These are phyloP conservation scores for Callinectes sapidus DNA, from an alignment of 2,888 invertebrate genomes.

Conservation along the genomic window DNA sequence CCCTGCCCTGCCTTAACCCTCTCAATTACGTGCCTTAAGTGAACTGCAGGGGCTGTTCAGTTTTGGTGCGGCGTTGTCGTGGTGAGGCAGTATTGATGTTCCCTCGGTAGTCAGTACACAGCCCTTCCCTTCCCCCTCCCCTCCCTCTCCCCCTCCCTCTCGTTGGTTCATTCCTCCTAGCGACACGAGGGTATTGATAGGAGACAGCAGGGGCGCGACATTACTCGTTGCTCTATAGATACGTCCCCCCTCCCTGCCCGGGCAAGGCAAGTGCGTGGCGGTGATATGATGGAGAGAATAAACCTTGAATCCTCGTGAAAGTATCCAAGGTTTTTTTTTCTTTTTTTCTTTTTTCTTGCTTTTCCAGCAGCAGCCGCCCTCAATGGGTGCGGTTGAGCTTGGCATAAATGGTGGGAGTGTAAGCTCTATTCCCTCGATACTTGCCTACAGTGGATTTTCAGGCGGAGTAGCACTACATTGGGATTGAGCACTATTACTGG, in stretches of 20 bases:
- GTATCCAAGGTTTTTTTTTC: background rate
- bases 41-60: background rate
- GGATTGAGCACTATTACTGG: background rate
- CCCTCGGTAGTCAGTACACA: background rate
- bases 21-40: background rate
- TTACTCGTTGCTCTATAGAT: background rate
- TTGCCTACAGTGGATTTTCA: background rate
- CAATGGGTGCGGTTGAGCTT: background rate
- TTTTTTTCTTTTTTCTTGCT: background rate
- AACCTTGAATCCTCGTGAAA: background rate
- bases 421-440: background rate
- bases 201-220: background rate
- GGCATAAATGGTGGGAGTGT: background rate
- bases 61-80: conserved; percentile 8
- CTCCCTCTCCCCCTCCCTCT: background rate
- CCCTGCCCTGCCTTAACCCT: background rate
- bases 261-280: background rate
- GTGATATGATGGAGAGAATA: background rate
- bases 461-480: background rate
- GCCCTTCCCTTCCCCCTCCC: background rate
- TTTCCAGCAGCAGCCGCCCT: background rate
- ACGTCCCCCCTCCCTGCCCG: too few species aligned
- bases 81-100: conserved; percentile 10
- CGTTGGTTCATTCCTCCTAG: background rate
- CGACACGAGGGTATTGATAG: background rate